A percentile compares a stretch with the other conserved stretches of the same genome.
Evolutionary conservation across 2,888 invertebrate genomes (phyloP).

Genomic region (Stratiomys singularior): DNA sequence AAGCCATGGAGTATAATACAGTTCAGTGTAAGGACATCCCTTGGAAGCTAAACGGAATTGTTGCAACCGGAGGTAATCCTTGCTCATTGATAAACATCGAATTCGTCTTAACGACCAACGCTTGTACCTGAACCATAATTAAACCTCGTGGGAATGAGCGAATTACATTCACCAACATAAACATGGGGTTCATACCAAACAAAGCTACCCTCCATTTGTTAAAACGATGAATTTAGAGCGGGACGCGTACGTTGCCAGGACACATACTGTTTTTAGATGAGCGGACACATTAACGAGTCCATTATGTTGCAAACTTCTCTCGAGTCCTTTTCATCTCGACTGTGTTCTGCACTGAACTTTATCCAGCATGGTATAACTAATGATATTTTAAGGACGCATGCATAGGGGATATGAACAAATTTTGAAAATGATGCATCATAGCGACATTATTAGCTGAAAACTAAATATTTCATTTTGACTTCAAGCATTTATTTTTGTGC

Average conservation of each 20-base stretch:
- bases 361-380: background rate
- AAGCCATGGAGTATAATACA: background rate
- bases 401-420: slow-evolving; percentile 2
- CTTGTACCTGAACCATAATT: slow-evolving; percentile 38
- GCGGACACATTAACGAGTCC: slow-evolving; percentile 35
- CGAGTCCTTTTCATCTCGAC: background rate
- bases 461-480: too few species aligned
- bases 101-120: slow-evolving; percentile 45
- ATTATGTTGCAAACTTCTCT: slow-evolving; percentile 14
- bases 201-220: background rate
- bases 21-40: background rate
- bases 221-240: background rate
- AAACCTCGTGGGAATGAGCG: slow-evolving; percentile 42
- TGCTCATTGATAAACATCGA: slow-evolving; percentile 48
- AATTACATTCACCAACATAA: slow-evolving; percentile 14
- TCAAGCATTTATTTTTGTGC: too few species aligned
- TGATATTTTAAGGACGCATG: background rate
- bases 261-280: background rate
- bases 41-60: background rate
- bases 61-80: slow-evolving; percentile 20
- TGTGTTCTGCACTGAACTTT: background rate
- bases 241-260: slow-evolving; percentile 1
- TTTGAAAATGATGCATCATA: background rate
- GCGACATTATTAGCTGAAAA: too few species aligned
- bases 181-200: background rate